Evolutionary conservation across 2,888 invertebrate genomes (phyloP).

Genomic region (Drosophila eohydei): DNA sequence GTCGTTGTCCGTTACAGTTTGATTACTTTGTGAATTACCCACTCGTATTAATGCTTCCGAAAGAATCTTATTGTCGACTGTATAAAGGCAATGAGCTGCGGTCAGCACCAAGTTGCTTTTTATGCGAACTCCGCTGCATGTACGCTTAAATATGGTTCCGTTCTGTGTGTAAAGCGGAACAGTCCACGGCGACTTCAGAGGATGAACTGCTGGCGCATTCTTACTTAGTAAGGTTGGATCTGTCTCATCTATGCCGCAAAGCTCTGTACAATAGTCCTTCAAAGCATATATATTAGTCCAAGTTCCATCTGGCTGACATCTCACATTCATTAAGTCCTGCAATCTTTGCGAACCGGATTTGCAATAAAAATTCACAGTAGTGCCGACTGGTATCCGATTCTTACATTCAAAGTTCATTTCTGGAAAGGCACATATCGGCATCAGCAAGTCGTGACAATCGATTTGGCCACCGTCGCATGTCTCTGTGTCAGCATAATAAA

Average conservation of each 20-base stretch:
- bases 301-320: slow-evolving; percentile 20
- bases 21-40: not conserved
- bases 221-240: accelerated
- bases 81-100: slow-evolving; percentile 46
- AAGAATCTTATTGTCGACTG: accelerated
- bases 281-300: slow-evolving; percentile 6
- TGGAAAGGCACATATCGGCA: accelerated
- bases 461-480: not conserved
- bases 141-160: accelerated
- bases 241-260: not conserved
- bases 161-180: slow-evolving; percentile 5
- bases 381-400: not conserved
- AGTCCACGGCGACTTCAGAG: not conserved
- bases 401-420: accelerated
- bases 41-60: not conserved
- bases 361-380: not conserved
- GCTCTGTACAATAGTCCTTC: not conserved
- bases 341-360: not conserved
- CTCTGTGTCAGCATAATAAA: slow-evolving; percentile 8
- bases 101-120: slow-evolving; percentile 29
- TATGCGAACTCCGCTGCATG: slow-evolving; percentile 31
- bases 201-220: accelerated
- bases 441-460: slow-evolving; percentile 17
- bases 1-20: not conserved
- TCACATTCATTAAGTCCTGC: accelerated